These are phyloP conservation scores for Orgyia antiqua DNA, from an alignment of 2,888 invertebrate genomes.

Conservation along the genomic window DNA sequence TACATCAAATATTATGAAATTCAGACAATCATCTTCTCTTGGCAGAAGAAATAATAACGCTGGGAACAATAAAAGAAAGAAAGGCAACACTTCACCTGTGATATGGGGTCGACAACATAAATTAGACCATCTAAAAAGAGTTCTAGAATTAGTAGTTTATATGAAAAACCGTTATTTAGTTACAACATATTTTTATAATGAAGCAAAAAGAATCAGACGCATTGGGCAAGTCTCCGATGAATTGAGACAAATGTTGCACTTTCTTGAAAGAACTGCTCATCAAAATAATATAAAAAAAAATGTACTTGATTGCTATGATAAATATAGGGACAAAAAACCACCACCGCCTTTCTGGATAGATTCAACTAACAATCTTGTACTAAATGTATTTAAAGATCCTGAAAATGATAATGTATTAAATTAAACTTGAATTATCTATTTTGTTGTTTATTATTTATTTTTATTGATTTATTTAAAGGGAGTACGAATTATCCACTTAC, in stretches of 20 bases:
- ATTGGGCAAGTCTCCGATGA: neutral
- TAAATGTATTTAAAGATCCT: conserved; percentile 2
- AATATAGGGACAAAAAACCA: neutral
- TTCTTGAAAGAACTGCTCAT: neutral
- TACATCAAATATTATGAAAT: neutral
- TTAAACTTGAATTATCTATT: neutral
- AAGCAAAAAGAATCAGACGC: conserved; percentile 2
- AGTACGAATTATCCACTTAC: no score
- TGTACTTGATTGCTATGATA: conserved; percentile 2
- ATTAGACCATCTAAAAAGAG: conserved; percentile 1
- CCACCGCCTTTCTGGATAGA: neutral
- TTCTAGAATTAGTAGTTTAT: conserved; percentile 1
- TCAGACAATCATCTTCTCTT: neutral
- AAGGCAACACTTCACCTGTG: no score
- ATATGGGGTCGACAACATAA: neutral
- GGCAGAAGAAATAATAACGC: neutral
- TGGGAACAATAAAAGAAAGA: neutral
- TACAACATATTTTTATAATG: conserved; percentile 2
- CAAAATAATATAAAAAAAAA: neutral
- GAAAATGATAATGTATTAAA: conserved; percentile 1
- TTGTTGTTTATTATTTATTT: no score
- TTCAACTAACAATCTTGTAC: conserved; percentile 1
- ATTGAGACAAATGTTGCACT: conserved; percentile 2
- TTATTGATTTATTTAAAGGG: no score
- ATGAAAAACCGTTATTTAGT: neutral